These are phyloP conservation scores for Raja brachyura DNA, from an alignment of 2,113 vertebrate genomes.

Conservation along the genomic window DNA sequence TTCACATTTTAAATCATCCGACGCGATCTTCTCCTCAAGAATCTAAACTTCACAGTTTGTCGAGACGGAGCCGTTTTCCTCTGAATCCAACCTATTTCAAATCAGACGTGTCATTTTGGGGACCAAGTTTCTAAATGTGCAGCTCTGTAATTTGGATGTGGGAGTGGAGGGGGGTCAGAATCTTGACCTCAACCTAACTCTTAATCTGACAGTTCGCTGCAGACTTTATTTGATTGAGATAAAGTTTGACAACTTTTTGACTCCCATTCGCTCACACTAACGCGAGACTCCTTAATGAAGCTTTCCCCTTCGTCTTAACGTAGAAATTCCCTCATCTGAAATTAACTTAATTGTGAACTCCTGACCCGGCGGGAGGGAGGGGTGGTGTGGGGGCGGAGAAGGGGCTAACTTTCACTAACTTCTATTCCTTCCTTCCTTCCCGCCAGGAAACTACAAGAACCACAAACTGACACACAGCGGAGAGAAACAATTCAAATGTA, in stretches of 20 bases:
- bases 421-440: conserved; percentile 28
- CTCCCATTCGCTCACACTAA: conserved; percentile 48
- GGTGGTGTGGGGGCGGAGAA: not conserved
- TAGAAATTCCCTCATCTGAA: conserved; percentile 43
- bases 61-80: conserved; percentile 37
- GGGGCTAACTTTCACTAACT: conserved; percentile 30
- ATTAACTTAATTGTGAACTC: conserved; percentile 49
- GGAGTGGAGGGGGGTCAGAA: conserved; percentile 61
- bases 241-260: conserved; percentile 87
- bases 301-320: conserved; percentile 38
- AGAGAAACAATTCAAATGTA: conserved; percentile 84
- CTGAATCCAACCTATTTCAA: conserved; percentile 49
- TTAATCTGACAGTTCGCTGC: conserved; percentile 55
- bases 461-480: conserved; percentile 85
- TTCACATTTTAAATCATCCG: not conserved
- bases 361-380: conserved; percentile 43
- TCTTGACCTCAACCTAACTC: conserved; percentile 57
- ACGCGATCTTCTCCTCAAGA: not conserved
- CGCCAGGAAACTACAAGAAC: conserved; percentile 70
- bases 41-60: not conserved
- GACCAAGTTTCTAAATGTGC: conserved; percentile 54
- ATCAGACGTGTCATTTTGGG: conserved; percentile 58
- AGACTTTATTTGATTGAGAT: conserved; percentile 65
- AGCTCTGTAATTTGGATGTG: conserved; percentile 54
- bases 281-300: conserved; percentile 63